phyloP scores from a whole-genome alignment of 2,888 invertebrate species.

The Rambutsinella grinnellia region DNA sequence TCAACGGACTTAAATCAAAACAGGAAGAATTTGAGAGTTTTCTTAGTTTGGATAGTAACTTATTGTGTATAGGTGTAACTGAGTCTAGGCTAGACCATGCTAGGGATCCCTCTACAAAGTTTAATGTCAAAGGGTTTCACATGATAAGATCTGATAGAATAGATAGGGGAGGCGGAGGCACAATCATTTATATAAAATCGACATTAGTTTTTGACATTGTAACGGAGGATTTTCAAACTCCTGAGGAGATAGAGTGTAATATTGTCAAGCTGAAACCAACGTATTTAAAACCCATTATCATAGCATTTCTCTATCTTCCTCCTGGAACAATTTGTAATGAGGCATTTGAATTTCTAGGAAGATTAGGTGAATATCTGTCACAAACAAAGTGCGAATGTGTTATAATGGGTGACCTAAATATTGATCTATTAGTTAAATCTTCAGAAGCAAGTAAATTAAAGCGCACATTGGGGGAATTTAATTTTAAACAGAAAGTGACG shows the following conservation, averaged over 20 bases:
- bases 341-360: background rate
- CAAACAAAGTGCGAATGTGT: background rate
- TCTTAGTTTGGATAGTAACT: background rate
- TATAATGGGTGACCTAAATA: slow-evolving; percentile 8
- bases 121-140: background rate
- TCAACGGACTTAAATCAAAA: slow-evolving; percentile 6
- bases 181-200: background rate
- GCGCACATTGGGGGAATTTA: background rate
- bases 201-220: background rate
- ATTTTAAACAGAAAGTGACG: background rate
- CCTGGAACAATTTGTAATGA: background rate
- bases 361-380: background rate
- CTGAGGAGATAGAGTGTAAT: background rate
- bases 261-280: background rate
- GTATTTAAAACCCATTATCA: background rate
- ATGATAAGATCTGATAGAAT: background rate
- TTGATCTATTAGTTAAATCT: slow-evolving; percentile 8
- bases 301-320: slow-evolving; percentile 2
- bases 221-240: background rate
- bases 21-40: background rate
- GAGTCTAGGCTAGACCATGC: background rate
- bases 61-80: background rate
- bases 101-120: background rate
- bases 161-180: slow-evolving; percentile 5
- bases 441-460: background rate